Percentiles rank a stretch among this genome's conserved stretches.
Evolutionary conservation across 23 tunicate genomes (phyloP).

Genomic region (Styela plicata): DNA sequence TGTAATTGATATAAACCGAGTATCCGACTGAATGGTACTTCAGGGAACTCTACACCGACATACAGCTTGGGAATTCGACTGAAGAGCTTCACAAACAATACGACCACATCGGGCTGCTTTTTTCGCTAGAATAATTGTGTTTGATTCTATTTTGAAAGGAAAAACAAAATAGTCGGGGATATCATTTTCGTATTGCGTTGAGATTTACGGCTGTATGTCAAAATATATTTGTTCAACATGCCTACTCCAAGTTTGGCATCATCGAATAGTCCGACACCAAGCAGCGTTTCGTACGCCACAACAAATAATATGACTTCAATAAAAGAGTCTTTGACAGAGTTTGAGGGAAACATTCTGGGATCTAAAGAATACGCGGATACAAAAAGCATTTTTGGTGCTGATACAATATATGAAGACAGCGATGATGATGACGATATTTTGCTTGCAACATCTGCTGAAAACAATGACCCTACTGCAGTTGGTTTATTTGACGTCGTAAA

Average conservation of each 20-base stretch:
- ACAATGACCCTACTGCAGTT: slow-evolving; percentile 21
- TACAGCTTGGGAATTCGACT: not conserved
- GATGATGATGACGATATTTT: slow-evolving; percentile 63
- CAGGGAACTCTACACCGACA: not conserved
- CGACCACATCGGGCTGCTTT: not conserved
- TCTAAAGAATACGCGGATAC: not conserved
- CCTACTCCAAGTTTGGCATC: slow-evolving; percentile 19
- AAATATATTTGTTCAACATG: not conserved
- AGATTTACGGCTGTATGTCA: not conserved
- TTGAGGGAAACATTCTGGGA: not conserved
- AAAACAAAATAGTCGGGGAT: not conserved
- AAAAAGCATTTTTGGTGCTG: slow-evolving; percentile 16
- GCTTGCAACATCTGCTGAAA: slow-evolving; percentile 52
- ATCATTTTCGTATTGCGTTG: too few relatives aligned
- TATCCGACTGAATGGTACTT: not conserved
- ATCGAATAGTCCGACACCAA: slow-evolving; percentile 31
- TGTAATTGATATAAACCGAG: not conserved
- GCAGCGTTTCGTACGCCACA: slow-evolving; percentile 6
- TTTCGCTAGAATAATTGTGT: not conserved
- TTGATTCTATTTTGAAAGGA: not conserved
- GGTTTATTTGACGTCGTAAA: slow-evolving; percentile 87
- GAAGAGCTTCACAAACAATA: not conserved
- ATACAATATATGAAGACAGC: slow-evolving; percentile 43
- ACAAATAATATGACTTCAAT: slow-evolving; percentile 23
- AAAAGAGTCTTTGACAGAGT: not conserved